Evolutionary conservation across 2,113 vertebrate species (phyloP).

Genomic region (Pao palembangensis): DNA sequence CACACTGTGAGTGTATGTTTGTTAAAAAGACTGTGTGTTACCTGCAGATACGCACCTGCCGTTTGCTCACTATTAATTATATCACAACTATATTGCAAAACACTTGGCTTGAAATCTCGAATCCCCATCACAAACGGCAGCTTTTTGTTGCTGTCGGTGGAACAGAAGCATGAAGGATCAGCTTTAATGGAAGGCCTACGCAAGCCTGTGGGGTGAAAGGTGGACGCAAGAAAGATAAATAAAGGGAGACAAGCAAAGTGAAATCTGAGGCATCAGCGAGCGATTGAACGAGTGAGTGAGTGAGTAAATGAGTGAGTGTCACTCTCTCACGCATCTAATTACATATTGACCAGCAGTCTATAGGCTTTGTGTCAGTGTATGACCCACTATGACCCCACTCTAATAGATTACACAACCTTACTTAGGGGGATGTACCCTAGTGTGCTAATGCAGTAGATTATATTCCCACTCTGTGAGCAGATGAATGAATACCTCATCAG

Average conservation of each 20-base stretch:
- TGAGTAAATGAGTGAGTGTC: conserved; percentile 27
- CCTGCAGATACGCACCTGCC: neutral
- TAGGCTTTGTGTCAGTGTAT: conserved; percentile 49
- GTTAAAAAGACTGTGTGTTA: conserved; percentile 5
- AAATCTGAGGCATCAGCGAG: neutral
- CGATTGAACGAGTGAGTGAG: neutral
- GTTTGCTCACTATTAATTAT: neutral
- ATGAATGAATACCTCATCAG: no score
- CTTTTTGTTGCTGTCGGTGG: no score
- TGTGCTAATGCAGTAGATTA: conserved; percentile 24
- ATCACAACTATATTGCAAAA: conserved; percentile 9
- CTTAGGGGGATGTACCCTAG: conserved; percentile 15
- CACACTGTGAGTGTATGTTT: conserved; percentile 13
- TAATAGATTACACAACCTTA: conserved; percentile 47
- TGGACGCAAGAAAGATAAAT: conserved; percentile 27
- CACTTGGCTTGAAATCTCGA: neutral
- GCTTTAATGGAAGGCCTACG: no score
- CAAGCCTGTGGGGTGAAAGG: conserved; percentile 7
- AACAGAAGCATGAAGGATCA: no score
- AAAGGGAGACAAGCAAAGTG: neutral
- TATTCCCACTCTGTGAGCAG: neutral
- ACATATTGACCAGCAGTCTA: conserved; percentile 68
- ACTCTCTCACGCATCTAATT: conserved; percentile 64
- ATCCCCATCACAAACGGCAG: no score
- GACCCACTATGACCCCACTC: conserved; percentile 50